Percentiles rank a stretch among this genome's conserved stretches.
Conservation (phyloP, 2,888 invertebrate species). For the Drosophila mayaguana region DNA sequence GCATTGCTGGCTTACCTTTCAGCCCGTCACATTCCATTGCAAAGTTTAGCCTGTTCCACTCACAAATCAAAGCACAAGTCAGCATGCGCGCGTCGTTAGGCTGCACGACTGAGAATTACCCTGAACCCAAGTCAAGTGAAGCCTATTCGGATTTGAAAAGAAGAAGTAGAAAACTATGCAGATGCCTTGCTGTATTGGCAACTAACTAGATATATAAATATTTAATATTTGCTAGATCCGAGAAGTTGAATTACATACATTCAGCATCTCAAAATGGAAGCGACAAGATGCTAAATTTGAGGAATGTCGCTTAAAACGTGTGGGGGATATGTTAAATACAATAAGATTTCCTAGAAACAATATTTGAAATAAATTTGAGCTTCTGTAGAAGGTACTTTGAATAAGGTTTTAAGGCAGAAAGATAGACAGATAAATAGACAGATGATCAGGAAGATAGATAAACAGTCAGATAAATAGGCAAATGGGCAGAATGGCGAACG, state of each 20-base stretch:
- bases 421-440: background rate
- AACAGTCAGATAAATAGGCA: no score
- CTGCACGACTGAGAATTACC: background rate
- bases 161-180: no score
- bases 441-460: no score
- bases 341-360: background rate
- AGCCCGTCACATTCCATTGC: conserved; percentile 12
- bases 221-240: no score
- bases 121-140: background rate
- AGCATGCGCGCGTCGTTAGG: background rate
- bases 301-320: background rate
- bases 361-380: background rate
- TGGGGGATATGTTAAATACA: background rate
- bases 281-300: background rate
- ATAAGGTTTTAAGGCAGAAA: no score
- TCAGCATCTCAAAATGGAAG: background rate
- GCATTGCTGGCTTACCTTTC: conserved; percentile 12
- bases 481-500: no score
- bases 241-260: no score
- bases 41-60: conserved; percentile 3
- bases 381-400: background rate
- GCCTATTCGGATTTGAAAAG: background rate
- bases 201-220: no score
- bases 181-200: no score
- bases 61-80: conserved; percentile 2